These are phyloP conservation scores for Chelonia mydas DNA, from an alignment of 2,797 vertebrate genomes.

Conservation along the genomic window DNA sequence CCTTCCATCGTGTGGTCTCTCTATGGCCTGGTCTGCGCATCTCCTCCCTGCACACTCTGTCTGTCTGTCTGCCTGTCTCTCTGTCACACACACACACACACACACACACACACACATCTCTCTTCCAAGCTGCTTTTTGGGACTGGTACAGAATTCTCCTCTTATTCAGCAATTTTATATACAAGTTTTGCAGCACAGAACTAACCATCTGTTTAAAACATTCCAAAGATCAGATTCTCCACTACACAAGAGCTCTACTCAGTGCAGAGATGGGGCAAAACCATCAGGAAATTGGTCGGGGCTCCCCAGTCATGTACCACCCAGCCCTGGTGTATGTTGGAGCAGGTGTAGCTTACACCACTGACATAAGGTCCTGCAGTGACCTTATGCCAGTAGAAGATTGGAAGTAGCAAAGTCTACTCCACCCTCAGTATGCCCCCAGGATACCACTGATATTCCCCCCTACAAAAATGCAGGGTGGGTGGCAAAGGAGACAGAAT, in stretches of 20 bases:
- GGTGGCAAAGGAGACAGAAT: background rate
- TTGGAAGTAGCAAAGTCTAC: background rate
- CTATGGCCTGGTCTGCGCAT: background rate
- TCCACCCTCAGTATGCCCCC: background rate
- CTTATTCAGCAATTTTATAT: background rate
- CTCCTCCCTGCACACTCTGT: background rate
- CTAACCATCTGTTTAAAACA: background rate
- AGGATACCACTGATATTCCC: background rate
- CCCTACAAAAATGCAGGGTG: background rate
- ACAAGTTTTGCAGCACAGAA: background rate
- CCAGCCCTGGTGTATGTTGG: background rate
- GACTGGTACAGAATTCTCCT: background rate
- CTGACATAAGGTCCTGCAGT: background rate
- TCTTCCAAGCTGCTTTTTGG: background rate
- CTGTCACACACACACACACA: no score
- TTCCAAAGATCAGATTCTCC: background rate
- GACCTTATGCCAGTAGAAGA: background rate
- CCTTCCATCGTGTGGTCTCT: background rate
- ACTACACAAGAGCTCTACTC: background rate
- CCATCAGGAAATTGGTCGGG: fast-evolving
- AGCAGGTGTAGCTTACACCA: background rate
- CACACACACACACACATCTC: no score
- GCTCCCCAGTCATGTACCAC: background rate
- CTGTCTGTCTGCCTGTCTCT: no score
- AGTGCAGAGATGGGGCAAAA: background rate